phyloP scores from a whole-genome alignment of 2,797 vertebrate species.

The Phalanger gymnotis region DNA sequence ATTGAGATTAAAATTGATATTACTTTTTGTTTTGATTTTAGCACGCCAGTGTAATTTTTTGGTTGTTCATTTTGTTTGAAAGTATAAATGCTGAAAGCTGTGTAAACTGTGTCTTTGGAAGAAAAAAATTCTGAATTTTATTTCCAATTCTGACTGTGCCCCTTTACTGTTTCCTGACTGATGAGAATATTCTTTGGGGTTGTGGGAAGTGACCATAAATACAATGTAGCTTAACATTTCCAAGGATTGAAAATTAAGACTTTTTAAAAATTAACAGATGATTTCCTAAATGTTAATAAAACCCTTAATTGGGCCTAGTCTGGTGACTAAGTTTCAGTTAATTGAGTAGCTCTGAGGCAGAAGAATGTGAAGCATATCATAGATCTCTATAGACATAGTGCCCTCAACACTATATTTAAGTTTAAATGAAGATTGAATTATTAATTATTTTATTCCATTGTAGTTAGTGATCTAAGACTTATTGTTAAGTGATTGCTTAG shows the following conservation, averaged over 20 bases:
- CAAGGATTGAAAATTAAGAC: conserved; percentile 20
- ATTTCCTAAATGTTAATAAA: neutral
- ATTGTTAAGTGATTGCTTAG: neutral
- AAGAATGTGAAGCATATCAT: neutral
- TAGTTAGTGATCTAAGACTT: neutral
- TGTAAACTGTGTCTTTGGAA: conserved; percentile 78
- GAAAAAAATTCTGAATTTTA: conserved; percentile 78
- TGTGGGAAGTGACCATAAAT: conserved; percentile 16
- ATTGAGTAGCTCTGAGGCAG: neutral
- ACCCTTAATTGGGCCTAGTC: neutral
- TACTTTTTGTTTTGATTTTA: conserved; percentile 87
- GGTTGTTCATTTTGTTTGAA: conserved; percentile 78
- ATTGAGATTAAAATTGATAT: conserved; percentile 88
- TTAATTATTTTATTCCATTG: neutral
- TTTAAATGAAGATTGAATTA: neutral
- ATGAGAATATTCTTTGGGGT: conserved; percentile 22
- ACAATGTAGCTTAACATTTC: conserved; percentile 13
- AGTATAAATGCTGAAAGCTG: conserved; percentile 78
- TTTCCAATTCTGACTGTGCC: conserved; percentile 68
- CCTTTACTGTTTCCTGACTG: conserved; percentile 63
- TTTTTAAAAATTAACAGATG: neutral
- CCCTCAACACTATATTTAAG: neutral
- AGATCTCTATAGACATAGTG: neutral
- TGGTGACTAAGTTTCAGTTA: neutral
- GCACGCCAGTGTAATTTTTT: conserved; percentile 84